Evolutionary conservation across 2,113 vertebrate species (phyloP).

Genomic region (Sterrhoptilus dennistouni): DNA sequence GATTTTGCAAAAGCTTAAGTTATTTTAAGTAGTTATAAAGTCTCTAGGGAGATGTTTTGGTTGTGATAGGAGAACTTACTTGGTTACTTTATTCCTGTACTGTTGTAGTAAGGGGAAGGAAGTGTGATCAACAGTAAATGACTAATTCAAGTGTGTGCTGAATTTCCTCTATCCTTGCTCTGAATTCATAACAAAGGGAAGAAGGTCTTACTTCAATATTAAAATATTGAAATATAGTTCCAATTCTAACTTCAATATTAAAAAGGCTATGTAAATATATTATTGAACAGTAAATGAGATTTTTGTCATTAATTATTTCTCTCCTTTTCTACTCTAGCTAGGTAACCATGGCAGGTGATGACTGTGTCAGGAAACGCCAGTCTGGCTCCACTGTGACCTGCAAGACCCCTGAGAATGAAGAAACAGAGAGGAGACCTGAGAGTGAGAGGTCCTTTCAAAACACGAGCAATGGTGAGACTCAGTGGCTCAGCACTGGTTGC

Average conservation of each 20-base stretch:
- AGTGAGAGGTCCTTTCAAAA: not conserved
- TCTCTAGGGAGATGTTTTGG: not conserved
- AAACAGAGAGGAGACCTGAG: conserved; percentile 29
- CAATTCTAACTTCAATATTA: not conserved
- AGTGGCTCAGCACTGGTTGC: not conserved
- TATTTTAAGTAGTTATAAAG: not conserved
- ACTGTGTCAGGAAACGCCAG: conserved; percentile 68
- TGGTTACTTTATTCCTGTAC: not conserved
- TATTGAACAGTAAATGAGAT: not conserved
- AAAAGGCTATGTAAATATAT: not conserved
- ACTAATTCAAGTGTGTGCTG: not conserved
- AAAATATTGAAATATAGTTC: too few species aligned
- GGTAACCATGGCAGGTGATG: conserved; percentile 64
- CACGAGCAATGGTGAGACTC: conserved; percentile 68
- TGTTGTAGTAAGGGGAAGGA: not conserved
- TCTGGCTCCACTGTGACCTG: not conserved
- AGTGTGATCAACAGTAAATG: not conserved
- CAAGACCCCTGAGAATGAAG: conserved; percentile 34
- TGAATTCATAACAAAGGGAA: not conserved
- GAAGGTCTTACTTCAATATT: not conserved
- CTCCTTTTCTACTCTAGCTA: not conserved
- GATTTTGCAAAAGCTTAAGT: not conserved
- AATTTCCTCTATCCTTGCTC: not conserved
- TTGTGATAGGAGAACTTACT: not conserved
- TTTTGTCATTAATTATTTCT: not conserved